Percentiles rank a stretch among this genome's conserved stretches.
Conservation (phyloP, 2,113 vertebrate genomes). For the Anolis sagrei region DNA sequence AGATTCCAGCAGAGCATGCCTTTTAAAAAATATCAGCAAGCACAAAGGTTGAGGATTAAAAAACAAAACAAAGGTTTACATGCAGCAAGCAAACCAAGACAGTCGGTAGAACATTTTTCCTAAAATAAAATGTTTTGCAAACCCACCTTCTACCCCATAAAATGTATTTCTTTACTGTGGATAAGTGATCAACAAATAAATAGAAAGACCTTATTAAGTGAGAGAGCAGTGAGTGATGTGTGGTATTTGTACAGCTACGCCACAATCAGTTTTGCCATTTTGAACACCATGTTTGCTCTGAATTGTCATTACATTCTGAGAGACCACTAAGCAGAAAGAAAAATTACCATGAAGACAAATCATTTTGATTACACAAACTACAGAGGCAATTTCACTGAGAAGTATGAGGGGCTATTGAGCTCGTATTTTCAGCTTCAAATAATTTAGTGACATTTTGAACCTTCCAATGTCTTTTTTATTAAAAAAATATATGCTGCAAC, state of each 20-base stretch:
- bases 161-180: conserved; percentile 9
- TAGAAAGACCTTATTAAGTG: not conserved
- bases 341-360: conserved; percentile 21
- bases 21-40: not conserved
- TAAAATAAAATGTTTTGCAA: not conserved
- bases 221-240: no score
- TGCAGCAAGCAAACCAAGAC: not conserved
- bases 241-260: not conserved
- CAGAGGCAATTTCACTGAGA: not conserved
- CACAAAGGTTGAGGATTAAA: not conserved
- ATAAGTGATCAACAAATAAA: not conserved
- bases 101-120: not conserved
- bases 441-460: not conserved
- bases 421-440: not conserved
- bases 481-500: not conserved
- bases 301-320: conserved; percentile 23
- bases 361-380: not conserved
- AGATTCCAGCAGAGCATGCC: not conserved
- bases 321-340: not conserved
- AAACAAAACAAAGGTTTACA: not conserved
- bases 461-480: not conserved
- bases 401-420: conserved; percentile 1
- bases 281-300: not conserved
- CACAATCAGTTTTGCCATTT: conserved; percentile 6
- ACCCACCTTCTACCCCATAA: no score